phyloP scores from a whole-genome alignment of 2,888 invertebrate genomes.

The Parnassius mnemosyne region DNA sequence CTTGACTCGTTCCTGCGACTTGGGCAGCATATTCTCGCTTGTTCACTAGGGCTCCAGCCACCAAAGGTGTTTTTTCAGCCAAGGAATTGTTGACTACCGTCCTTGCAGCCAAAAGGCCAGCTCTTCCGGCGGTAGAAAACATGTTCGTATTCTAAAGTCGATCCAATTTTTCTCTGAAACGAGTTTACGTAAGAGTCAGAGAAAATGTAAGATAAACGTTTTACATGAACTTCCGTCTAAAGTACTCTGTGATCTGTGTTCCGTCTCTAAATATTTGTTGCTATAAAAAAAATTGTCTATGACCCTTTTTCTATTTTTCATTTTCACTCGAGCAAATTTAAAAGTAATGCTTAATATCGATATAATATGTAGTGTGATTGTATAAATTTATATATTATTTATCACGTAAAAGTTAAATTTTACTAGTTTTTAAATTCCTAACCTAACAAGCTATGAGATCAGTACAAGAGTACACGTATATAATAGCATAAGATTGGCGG shows the following conservation, averaged over 20 bases:
- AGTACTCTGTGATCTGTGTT: too few species aligned
- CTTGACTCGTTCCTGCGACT: conserved; percentile 62
- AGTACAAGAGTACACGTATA: too few species aligned
- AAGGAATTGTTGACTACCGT: conserved; percentile 80
- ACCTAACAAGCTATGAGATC: too few species aligned
- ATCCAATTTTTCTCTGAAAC: conserved; percentile 64
- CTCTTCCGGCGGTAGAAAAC: conserved; percentile 77
- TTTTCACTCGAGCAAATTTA: too few species aligned
- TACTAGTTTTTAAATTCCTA: too few species aligned
- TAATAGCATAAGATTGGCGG: too few species aligned
- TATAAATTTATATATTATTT: too few species aligned
- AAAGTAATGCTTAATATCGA: too few species aligned
- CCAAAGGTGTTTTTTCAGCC: conserved; percentile 80
- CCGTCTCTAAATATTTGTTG: conserved; percentile 25
- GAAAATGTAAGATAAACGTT: conserved; percentile 24
- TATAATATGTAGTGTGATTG: too few species aligned
- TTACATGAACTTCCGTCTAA: conserved; percentile 29
- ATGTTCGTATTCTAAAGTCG: conserved; percentile 59
- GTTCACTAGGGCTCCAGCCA: conserved; percentile 61
- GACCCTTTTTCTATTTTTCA: conserved; percentile 1
- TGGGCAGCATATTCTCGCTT: conserved; percentile 60
- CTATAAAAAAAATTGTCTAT: background rate
- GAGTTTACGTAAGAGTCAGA: conserved; percentile 44
- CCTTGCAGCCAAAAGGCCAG: conserved; percentile 81
- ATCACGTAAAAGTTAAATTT: too few species aligned